Evolutionary conservation across 2,888 invertebrate species (phyloP).

Genomic region (Ctenicera cuprea): DNA sequence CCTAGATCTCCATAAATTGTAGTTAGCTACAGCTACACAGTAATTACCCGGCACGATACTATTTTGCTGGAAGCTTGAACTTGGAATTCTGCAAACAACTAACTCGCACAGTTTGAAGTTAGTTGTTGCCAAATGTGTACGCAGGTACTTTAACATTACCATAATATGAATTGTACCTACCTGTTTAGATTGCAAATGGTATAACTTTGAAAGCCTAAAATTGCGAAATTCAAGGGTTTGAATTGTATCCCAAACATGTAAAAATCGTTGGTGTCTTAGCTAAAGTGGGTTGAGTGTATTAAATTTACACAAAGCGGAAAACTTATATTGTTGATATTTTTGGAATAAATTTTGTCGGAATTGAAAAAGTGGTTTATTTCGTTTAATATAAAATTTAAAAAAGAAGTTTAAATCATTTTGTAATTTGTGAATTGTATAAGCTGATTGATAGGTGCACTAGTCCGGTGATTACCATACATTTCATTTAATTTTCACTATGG

Average conservation of each 20-base stretch:
- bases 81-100: slow-evolving; percentile 4
- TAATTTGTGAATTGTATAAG: no score
- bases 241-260: not conserved
- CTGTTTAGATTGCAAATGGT: slow-evolving; percentile 1
- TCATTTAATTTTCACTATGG: no score
- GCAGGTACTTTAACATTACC: not conserved
- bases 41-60: not conserved
- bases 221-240: not conserved
- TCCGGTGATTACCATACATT: no score
- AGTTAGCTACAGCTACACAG: no score
- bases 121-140: not conserved
- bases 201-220: not conserved
- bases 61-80: slow-evolving; percentile 9
- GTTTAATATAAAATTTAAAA: no score
- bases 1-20: no score
- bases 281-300: not conserved
- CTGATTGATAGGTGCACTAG: no score
- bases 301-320: no score
- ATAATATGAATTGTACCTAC: not conserved
- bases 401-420: no score
- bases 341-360: no score
- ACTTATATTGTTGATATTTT: no score
- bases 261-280: not conserved
- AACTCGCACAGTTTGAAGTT: slow-evolving; percentile 8
- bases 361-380: no score